These are phyloP conservation scores for Pseudococcus viburni DNA, from an alignment of 2,888 invertebrate genomes.

Conservation along the genomic window DNA sequence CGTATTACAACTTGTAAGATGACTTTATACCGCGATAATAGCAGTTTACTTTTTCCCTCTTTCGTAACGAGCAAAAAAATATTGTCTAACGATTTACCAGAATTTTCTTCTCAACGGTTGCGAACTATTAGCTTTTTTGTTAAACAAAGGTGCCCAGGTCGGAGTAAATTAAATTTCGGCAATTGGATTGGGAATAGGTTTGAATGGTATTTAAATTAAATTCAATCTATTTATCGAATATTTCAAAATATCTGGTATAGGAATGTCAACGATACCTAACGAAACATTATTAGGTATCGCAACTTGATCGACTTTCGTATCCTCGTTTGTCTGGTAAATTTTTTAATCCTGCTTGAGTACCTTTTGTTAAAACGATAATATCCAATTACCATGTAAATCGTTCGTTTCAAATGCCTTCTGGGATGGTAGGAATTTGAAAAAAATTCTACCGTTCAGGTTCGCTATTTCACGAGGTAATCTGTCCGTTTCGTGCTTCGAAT, in stretches of 20 bases:
- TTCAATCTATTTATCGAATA: neutral
- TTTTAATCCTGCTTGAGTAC: neutral
- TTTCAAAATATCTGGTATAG: neutral
- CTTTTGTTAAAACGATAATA: neutral
- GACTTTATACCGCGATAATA: neutral
- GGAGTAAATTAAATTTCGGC: too few species aligned
- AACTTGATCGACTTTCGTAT: too few species aligned
- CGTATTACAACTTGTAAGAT: neutral
- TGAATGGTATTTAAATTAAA: too few species aligned
- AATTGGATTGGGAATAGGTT: neutral
- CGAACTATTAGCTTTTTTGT: neutral
- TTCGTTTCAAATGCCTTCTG: neutral
- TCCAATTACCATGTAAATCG: neutral
- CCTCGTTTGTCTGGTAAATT: neutral
- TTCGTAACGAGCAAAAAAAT: neutral
- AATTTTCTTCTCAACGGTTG: neutral
- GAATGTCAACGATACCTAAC: too few species aligned
- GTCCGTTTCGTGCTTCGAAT: conserved; percentile 16
- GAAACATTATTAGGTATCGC: too few species aligned
- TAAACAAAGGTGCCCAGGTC: too few species aligned
- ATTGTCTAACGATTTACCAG: neutral
- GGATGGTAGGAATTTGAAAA: neutral
- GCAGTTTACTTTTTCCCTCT: neutral
- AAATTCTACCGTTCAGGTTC: neutral
- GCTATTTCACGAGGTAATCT: neutral